phyloP scores from a whole-genome alignment of 1,140 invertebrate genomes.

The Lordiphosa collinella region DNA sequence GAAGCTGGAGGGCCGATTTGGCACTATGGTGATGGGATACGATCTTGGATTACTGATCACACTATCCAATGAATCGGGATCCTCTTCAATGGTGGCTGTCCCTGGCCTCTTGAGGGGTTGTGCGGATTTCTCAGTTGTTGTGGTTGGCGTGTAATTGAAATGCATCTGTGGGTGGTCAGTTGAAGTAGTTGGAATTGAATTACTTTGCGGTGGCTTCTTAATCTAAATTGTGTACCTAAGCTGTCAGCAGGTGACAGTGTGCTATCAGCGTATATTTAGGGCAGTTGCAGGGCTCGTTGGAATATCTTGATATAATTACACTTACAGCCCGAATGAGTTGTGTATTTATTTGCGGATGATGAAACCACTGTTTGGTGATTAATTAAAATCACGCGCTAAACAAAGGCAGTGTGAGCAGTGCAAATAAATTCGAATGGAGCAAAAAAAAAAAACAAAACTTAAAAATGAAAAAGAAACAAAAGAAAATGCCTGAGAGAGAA shows the following conservation, averaged over 20 bases:
- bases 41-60: slow-evolving; percentile 77
- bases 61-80: slow-evolving; percentile 78
- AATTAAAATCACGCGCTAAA: too few species aligned
- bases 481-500: too few species aligned
- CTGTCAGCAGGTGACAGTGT: neutral
- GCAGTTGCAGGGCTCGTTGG: too few species aligned
- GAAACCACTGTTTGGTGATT: too few species aligned
- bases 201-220: slow-evolving; percentile 2
- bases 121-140: slow-evolving; percentile 37
- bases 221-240: slow-evolving; percentile 6
- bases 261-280: too few species aligned
- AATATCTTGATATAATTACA: too few species aligned
- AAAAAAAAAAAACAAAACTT: too few species aligned
- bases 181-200: slow-evolving; percentile 18
- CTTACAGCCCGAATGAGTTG: too few species aligned
- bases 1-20: slow-evolving; percentile 67
- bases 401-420: too few species aligned
- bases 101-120: slow-evolving; percentile 51
- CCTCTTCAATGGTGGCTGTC: slow-evolving; percentile 48
- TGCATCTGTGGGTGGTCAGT: slow-evolving; percentile 52
- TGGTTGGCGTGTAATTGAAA: slow-evolving; percentile 55
- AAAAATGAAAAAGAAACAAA: too few species aligned
- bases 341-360: too few species aligned
- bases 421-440: too few species aligned
- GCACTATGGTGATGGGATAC: slow-evolving; percentile 77